Conservation (phyloP, 2,888 invertebrate species). For the Hemistola chrysoprasaria region DNA sequence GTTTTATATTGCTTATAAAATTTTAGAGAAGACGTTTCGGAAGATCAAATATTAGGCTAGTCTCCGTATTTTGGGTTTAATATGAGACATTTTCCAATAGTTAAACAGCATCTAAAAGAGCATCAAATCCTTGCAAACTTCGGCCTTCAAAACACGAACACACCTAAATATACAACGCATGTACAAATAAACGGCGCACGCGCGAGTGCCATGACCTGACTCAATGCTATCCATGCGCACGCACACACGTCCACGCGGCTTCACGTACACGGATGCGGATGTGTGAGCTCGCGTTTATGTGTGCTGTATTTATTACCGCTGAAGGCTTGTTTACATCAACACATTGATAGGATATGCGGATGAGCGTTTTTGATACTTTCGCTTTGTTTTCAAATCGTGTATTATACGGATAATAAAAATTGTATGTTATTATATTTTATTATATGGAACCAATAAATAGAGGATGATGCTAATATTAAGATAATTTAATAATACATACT, state of each 20-base stretch:
- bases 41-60: too few species aligned
- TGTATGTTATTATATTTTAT: too few species aligned
- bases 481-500: too few species aligned
- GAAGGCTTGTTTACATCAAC: constrained; percentile 70
- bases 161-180: constrained; percentile 35
- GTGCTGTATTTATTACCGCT: constrained; percentile 27
- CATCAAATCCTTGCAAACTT: constrained; percentile 5
- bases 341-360: constrained; percentile 45
- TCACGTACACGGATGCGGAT: constrained; percentile 19
- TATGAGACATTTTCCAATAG: too few species aligned
- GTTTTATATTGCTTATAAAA: too few species aligned
- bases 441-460: too few species aligned
- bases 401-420: too few species aligned
- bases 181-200: constrained; percentile 57
- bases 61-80: too few species aligned
- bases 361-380: constrained; percentile 46
- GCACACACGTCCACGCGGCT: constrained; percentile 18
- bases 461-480: too few species aligned
- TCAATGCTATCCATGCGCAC: constrained; percentile 62
- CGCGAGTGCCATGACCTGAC: constrained; percentile 78
- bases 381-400: too few species aligned
- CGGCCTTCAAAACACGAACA: constrained; percentile 14
- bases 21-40: too few species aligned
- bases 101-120: too few species aligned
- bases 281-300: constrained; percentile 29